phyloP scores from a whole-genome alignment of 2,797 vertebrate genomes.

The Mycteria americana region DNA sequence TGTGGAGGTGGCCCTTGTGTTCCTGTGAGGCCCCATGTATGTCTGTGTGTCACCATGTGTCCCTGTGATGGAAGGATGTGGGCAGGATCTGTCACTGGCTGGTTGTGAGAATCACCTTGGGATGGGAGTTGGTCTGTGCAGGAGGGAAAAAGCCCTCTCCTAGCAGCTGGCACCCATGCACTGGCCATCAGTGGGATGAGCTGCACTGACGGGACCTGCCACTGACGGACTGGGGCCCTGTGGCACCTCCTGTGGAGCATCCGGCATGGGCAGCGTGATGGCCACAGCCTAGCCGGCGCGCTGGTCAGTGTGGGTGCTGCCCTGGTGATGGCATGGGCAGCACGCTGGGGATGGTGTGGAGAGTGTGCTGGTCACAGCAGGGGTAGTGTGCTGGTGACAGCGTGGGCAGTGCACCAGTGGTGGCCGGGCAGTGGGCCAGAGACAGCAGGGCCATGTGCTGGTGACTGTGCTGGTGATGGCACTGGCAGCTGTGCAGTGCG shows the following conservation, averaged over 20 bases:
- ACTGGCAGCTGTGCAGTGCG: fast-evolving
- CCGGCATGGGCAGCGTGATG: fast-evolving
- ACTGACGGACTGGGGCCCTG: fast-evolving
- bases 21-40: neutral
- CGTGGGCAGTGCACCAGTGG: neutral
- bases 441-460: neutral
- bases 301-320: neutral
- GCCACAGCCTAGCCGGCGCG: neutral
- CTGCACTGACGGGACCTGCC: neutral
- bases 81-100: neutral
- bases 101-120: neutral
- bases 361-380: neutral
- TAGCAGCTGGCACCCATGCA: neutral
- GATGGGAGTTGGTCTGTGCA: neutral
- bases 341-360: neutral
- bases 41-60: neutral
- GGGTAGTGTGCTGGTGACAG: neutral
- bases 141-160: neutral
- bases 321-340: neutral
- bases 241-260: fast-evolving
- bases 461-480: neutral
- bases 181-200: neutral
- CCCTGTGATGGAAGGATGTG: neutral
- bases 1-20: neutral
- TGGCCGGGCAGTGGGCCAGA: neutral